Evolutionary conservation across 2,888 invertebrate genomes (phyloP), one percentile per base, ranked within the genome.

Genomic region (Chymomyza amoena): DNA sequence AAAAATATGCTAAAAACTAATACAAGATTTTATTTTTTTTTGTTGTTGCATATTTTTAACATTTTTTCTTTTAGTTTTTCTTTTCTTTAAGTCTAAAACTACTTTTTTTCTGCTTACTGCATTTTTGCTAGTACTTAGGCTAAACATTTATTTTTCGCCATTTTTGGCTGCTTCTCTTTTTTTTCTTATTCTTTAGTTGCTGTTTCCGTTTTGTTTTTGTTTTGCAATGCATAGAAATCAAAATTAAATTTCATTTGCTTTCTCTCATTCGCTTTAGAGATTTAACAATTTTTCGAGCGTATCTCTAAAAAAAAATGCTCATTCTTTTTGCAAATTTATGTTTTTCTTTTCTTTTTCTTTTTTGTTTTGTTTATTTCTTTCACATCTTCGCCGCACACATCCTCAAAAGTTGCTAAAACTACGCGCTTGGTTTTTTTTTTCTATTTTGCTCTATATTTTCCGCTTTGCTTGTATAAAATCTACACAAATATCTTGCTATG

Each of bases 1-100:
- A 85, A 79, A 77, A 84, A 84, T 77, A 84, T 84, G 84, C 86
- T 79, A 86, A 81, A 86, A 84, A 80, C 78, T 87, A 87, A 71
- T 77, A 83, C 73, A 78, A 85, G 75, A 75, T 69, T 78, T 68
- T 56, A 51, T 56, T 60, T 70, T 13, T 13, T 18, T 63, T 60
- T 57, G 13, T 73, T 56, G 45, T 57, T 61, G 61, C 64, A 32
- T 57, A 18, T 57, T 60, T 32, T 64, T 59, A 59, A 64, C 68
- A 64, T 64, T 61, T 52, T 57, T 57, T 63, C 68, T 69, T n/a
- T 54, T 66, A 61, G 45, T 13, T 45, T 60, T 68, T 13, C 32
- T 60, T 68, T 65, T 36, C 15, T 60, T 52, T 69, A 45, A 64
- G 66, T 61, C 16, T 70, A 70, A 68, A 66, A 64, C 73, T 73